Evolutionary conservation across 2,888 invertebrate genomes (phyloP).

Genomic region (Hymenopus coronatus): DNA sequence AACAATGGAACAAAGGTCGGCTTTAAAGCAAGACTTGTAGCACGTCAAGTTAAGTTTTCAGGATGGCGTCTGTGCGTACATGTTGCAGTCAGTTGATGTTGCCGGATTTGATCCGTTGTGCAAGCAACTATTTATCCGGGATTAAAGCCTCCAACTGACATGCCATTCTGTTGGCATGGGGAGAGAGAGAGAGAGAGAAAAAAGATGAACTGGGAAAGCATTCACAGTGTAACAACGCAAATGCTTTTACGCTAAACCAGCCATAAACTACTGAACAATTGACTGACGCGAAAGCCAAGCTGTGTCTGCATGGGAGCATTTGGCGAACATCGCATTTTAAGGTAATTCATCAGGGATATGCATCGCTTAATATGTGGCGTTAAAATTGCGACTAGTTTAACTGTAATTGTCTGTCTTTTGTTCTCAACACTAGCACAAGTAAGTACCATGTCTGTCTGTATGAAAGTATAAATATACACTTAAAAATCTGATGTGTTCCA

Average conservation of each 20-base stretch:
- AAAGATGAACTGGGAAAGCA: background rate
- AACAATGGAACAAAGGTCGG: background rate
- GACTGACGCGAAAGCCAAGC: slow-evolving; percentile 24
- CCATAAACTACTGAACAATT: background rate
- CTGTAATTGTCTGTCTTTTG: no score
- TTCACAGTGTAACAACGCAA: background rate
- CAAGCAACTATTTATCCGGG: background rate
- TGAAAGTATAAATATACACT: no score
- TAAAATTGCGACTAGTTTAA: no score
- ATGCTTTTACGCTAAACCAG: background rate
- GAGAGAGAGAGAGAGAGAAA: no score
- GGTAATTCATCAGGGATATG: no score
- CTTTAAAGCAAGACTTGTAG: background rate
- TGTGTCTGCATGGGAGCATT: no score
- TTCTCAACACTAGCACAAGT: no score
- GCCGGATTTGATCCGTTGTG: background rate
- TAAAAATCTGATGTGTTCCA: no score
- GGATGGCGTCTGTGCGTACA: background rate
- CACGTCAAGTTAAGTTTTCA: background rate
- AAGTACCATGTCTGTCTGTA: no score
- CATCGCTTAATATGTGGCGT: no score
- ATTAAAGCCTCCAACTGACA: background rate
- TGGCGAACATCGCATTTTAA: no score
- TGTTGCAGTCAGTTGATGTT: background rate
- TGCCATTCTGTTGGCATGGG: background rate